Evolutionary conservation across 2,797 vertebrate species (phyloP).

Genomic region (Tokudaia tokunoshimensis): DNA sequence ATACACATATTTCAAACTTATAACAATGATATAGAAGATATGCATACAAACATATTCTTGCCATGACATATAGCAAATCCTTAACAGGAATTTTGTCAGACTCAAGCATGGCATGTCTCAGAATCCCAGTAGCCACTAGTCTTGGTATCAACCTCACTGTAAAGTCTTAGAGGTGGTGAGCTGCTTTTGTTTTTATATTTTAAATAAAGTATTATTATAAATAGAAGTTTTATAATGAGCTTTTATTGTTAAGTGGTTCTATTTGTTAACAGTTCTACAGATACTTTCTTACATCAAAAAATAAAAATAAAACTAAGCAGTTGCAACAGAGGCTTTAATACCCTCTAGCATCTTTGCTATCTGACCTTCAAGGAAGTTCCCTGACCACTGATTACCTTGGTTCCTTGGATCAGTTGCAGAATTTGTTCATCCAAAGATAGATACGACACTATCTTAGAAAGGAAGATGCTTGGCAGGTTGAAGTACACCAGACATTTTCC

Average conservation of each 20-base stretch:
- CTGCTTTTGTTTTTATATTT: not conserved
- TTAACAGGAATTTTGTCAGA: not conserved
- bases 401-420: not conserved
- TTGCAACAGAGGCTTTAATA: not conserved
- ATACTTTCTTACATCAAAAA: not conserved
- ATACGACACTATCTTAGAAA: conserved; percentile 30
- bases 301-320: not conserved
- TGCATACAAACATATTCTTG: not conserved
- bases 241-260: not conserved
- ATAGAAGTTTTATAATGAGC: not conserved
- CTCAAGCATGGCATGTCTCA: not conserved
- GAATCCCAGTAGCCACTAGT: not conserved
- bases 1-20: not conserved
- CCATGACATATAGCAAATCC: not conserved
- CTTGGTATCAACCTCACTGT: not conserved
- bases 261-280: not conserved
- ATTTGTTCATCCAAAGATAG: not conserved
- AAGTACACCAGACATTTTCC: not conserved
- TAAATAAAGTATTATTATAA: not conserved
- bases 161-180: not conserved
- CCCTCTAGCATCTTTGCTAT: not conserved
- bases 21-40: not conserved
- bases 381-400: not conserved
- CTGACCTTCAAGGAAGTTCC: not conserved
- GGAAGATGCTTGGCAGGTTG: not conserved